Percentiles rank a stretch among this genome's conserved stretches.
These are phyloP conservation scores for Cyprinodon variegatus DNA, from an alignment of 2,113 vertebrate genomes.

Conservation along the genomic window DNA sequence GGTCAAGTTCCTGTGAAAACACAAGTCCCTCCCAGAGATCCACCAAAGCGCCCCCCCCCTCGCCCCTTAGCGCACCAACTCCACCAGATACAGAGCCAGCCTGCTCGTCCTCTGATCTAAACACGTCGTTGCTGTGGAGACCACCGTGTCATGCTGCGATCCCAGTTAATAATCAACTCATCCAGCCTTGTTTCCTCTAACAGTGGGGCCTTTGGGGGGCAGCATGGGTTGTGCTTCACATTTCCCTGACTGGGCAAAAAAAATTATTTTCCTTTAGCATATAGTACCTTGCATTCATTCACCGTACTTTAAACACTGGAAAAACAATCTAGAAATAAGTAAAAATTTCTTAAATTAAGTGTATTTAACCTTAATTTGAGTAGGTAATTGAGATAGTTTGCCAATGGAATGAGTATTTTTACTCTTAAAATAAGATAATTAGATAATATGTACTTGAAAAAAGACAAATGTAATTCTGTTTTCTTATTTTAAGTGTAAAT, in stretches of 20 bases:
- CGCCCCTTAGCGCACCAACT: slow-evolving; percentile 8
- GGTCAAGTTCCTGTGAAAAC: slow-evolving; percentile 75
- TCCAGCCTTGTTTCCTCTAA: not conserved
- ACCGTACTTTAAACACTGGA: too few species aligned
- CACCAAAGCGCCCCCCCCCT: not conserved
- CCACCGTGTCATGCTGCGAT: slow-evolving; percentile 20
- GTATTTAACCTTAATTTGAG: too few species aligned
- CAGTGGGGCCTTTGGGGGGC: not conserved
- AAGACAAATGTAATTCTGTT: too few species aligned
- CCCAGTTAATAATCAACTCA: slow-evolving; percentile 20
- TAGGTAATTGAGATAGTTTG: too few species aligned
- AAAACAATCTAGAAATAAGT: too few species aligned
- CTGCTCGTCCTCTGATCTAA: slow-evolving; percentile 35
- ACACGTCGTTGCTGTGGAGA: slow-evolving; percentile 46
- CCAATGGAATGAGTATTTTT: too few species aligned
- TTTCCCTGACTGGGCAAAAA: not conserved
- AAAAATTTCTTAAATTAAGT: too few species aligned
- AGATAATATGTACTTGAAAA: too few species aligned
- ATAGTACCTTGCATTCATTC: too few species aligned
- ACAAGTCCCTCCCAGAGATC: slow-evolving; percentile 59
- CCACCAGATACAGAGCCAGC: slow-evolving; percentile 48
- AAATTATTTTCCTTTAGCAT: too few species aligned
- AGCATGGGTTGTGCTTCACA: not conserved
- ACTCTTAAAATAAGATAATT: too few species aligned
- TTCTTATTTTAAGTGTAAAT: too few species aligned